phyloP scores from a whole-genome alignment of 2,113 vertebrate species.

The Zosterops borbonicus region DNA sequence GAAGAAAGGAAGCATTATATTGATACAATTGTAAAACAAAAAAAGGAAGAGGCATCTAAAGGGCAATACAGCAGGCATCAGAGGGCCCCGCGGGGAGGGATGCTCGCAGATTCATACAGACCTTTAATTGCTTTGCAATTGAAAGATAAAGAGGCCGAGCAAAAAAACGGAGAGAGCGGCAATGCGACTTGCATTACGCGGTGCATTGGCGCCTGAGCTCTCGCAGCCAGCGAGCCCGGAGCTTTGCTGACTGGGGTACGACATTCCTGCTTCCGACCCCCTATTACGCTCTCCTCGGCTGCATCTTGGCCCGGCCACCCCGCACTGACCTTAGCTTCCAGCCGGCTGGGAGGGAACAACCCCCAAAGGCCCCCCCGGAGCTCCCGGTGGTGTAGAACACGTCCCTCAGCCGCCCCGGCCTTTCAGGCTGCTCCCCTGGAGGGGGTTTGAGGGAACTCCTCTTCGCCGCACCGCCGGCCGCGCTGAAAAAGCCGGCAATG shows the following conservation, averaged over 20 bases:
- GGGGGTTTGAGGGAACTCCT: fast-evolving
- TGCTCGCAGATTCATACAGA: constrained; percentile 74
- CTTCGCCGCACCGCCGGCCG: neutral
- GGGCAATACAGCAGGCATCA: constrained; percentile 76
- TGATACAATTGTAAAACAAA: constrained; percentile 79
- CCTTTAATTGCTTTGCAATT: constrained; percentile 80
- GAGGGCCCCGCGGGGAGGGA: constrained; percentile 67
- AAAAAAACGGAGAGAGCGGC: constrained; percentile 30
- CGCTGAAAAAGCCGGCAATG: neutral
- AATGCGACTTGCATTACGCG: constrained; percentile 4
- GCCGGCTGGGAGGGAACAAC: neutral
- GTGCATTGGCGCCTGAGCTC: neutral
- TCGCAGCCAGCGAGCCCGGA: neutral
- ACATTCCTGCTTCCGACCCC: too few species aligned
- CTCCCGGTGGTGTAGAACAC: neutral
- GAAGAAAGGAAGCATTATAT: constrained; percentile 82
- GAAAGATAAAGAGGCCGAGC: constrained; percentile 69
- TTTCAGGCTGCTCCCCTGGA: fast-evolving
- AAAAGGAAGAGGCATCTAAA: constrained; percentile 78
- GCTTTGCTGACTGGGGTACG: neutral
- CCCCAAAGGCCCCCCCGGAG: neutral
- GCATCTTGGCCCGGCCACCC: neutral
- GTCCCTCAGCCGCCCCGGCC: neutral
- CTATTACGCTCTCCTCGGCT: too few species aligned
- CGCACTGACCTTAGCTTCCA: neutral